Conservation (phyloP, 2,113 vertebrate genomes). For the Etheostoma spectabile region DNA sequence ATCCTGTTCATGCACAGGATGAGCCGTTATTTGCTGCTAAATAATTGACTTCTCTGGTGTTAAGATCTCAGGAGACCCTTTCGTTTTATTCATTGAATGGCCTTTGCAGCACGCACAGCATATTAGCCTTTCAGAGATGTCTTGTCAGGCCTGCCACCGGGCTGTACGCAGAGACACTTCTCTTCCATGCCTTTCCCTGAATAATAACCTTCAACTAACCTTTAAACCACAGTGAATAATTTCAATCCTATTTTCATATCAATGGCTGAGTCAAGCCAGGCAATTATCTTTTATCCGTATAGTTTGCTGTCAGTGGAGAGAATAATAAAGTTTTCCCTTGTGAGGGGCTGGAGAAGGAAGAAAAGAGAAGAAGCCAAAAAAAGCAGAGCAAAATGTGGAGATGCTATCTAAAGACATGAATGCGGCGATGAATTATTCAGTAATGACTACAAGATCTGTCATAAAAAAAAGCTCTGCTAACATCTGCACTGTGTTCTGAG, state of each 20-base stretch:
- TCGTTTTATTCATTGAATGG: slow-evolving; percentile 86
- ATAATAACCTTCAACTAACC: slow-evolving; percentile 99
- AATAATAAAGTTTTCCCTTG: slow-evolving; percentile 94
- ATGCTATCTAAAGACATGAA: slow-evolving; percentile 94
- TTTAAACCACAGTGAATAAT: slow-evolving; percentile 95
- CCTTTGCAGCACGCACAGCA: slow-evolving; percentile 85
- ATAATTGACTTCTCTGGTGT: slow-evolving; percentile 92
- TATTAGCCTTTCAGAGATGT: slow-evolving; percentile 90
- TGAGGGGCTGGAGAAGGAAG: slow-evolving; percentile 76
- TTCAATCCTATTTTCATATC: slow-evolving; percentile 96
- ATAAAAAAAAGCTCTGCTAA: slow-evolving; percentile 78
- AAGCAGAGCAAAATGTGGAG: slow-evolving; percentile 79
- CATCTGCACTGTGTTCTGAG: slow-evolving; percentile 86
- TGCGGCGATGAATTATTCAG: slow-evolving; percentile 95
- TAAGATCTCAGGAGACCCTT: slow-evolving; percentile 89
- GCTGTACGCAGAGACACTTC: slow-evolving; percentile 79
- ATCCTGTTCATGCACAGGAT: slow-evolving; percentile 74
- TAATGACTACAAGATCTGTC: slow-evolving; percentile 93
- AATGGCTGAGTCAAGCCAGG: slow-evolving; percentile 95
- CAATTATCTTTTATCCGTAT: slow-evolving; percentile 99
- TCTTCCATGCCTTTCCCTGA: slow-evolving; percentile 74
- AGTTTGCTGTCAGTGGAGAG: slow-evolving; percentile 92
- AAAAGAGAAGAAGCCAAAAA: slow-evolving; percentile 72
- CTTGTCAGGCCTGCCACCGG: slow-evolving; percentile 86
- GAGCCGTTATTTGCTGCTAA: slow-evolving; percentile 90